Evolutionary conservation across 2,888 invertebrate species (phyloP), one percentile per base, ranked within the genome.

Genomic region (Harpagoxenus sublaevis): DNA sequence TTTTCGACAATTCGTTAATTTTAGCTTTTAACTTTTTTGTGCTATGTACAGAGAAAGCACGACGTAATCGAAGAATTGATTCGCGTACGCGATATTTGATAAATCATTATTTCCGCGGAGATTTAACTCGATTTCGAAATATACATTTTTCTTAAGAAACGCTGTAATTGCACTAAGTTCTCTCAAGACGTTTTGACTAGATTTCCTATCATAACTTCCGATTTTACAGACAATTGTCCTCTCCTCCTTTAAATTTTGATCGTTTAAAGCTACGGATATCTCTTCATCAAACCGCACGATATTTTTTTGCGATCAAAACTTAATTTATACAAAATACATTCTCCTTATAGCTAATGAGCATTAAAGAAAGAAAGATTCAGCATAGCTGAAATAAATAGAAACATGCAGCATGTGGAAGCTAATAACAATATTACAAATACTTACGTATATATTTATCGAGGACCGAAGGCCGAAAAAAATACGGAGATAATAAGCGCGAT

Each of bases 141-240:
- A 77, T 10, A 51, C 23, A 15, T 15, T 39, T 65, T 48, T 35
- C 31, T 74, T 53, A 53, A 35, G 71, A 71, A 82, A 86, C 51
- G 71, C 35, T 39, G 75, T 73, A 68, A 74, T 79, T 74, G 78
- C 73, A 78, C 71, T 63, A 75, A 51, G 23, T 74, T 55, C 12
- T 53, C 15, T 51, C 45, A 55, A 23, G 45, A 71, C 81, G 63
- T 88, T 88, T 89, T 89, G 89, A 89, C 89, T 89, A 89, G 89
- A 89, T 86, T 89, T 84, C 48, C 65, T 65, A 81, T 39, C 60
- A 62, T 65, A 65, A 83, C 23, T 65, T 83, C 45, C 23, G 39
- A 71, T 60, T 55, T 10, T 51, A 51, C 28, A 10, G 10, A 31
- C 45, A 0, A 79, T 45, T 45, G n/a, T 55, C 9, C 23, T 9